Percentiles rank a stretch among this genome's conserved stretches.
Evolutionary conservation across 1,140 invertebrate genomes (phyloP).

Genomic region (Drosophila simulans): DNA sequence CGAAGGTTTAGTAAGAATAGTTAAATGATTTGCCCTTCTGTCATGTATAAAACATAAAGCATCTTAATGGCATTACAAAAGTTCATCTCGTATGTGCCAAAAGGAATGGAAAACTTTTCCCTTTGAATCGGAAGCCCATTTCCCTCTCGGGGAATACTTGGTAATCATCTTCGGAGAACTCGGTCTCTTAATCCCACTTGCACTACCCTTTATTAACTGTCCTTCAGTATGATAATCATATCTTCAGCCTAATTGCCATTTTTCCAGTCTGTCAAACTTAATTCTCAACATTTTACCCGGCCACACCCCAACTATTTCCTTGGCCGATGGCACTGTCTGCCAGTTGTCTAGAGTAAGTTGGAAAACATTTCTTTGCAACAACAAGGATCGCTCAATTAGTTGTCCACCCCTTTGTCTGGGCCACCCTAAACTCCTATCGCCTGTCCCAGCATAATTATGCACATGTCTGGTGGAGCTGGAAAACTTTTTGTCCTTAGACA

Average conservation of each 20-base stretch:
- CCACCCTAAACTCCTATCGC: not conserved
- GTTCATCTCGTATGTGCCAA: slow-evolving; percentile 29
- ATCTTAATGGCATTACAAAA: slow-evolving; percentile 34
- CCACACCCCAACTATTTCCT: slow-evolving; percentile 24
- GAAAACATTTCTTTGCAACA: slow-evolving; percentile 54
- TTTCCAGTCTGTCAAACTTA: slow-evolving; percentile 72
- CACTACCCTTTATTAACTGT: slow-evolving; percentile 42
- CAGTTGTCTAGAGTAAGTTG: slow-evolving; percentile 57
- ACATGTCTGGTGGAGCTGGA: slow-evolving; percentile 62
- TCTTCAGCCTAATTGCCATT: slow-evolving; percentile 57
- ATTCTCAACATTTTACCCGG: slow-evolving; percentile 44
- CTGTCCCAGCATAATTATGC: slow-evolving; percentile 67
- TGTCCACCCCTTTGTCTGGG: slow-evolving; percentile 58
- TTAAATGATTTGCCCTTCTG: not conserved
- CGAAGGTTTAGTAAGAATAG: not conserved
- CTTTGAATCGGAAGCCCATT: slow-evolving; percentile 15
- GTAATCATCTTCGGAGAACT: slow-evolving; percentile 33
- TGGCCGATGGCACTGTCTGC: slow-evolving; percentile 61
- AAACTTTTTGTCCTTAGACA: slow-evolving; percentile 67
- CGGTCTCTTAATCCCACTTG: slow-evolving; percentile 23
- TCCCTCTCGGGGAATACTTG: slow-evolving; percentile 17
- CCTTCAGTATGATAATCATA: slow-evolving; percentile 50
- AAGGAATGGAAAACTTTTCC: slow-evolving; percentile 32
- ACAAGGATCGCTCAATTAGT: slow-evolving; percentile 59
- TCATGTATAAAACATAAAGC: slow-evolving; percentile 10